Evolutionary conservation across 2,797 vertebrate genomes (phyloP), one percentile per base, ranked within the genome.

Genomic region (Onychomys leucogaster): DNA sequence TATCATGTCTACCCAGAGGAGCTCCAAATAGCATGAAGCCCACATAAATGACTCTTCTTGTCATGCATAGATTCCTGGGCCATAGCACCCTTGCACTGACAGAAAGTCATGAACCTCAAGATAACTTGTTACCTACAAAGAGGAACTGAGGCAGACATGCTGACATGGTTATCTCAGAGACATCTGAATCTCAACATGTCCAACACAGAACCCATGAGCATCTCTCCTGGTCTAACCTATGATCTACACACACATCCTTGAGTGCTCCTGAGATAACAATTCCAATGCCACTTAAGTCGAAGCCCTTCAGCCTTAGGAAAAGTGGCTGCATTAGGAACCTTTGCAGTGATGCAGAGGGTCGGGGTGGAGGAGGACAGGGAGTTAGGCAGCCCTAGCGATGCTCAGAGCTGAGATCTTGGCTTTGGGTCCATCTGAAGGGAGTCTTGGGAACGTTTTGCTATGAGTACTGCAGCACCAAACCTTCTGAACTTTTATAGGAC

Each of bases 371-470:
- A 65, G 25, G 11, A n/a, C 0, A n/a, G 5, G 63, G 41, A 69
- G 57, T 83, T 5, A 23, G 59, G 34, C 5, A 41, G 46, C 46
- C 7, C 7, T 2, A 0, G 16, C 34, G 34, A 88, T 12, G 16
- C 19, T 17, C 2, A 5, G 46, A 16, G n/a, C 11, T 2, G 16
- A 34, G 80, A n/a, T 81, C 90, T 63, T 0, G 14, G 55, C 82
- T 21, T 2, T 13, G 52, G 89, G 71, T 61, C 11, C 82, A 41
- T 63, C 71, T 27, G 73, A 82, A 41, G 41, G 61, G 65, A 63
- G 10, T 10, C 82, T 96, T 41, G 91, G 86, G 81, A 75, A 91
- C 80, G 59, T 90, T 90, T 94, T 95, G 9, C 32, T 89, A 32
- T 34, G 32, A 65, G 59, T 76, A 0, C 55, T 92, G 27, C 34